These are phyloP conservation scores for Hydroisotoma schaefferi DNA, from an alignment of 2,888 invertebrate genomes.

Conservation along the genomic window DNA sequence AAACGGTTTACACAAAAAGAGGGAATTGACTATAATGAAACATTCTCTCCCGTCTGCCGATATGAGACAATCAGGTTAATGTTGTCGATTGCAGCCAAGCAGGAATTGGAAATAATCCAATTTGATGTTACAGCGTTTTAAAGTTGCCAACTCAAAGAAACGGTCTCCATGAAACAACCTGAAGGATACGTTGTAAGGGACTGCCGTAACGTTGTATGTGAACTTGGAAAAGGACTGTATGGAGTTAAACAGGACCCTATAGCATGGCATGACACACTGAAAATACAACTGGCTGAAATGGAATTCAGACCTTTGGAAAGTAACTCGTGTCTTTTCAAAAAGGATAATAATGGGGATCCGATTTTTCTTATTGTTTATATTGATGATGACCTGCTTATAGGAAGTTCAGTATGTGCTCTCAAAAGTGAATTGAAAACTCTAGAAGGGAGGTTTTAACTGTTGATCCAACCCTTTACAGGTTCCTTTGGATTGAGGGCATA, in stretches of 20 bases:
- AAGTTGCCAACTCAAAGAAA: too few species aligned
- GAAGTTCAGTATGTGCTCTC: background rate
- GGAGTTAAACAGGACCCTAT: conserved; percentile 46
- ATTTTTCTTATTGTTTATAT: conserved; percentile 38
- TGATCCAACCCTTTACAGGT: background rate
- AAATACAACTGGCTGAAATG: conserved; percentile 8
- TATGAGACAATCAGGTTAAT: conserved; percentile 18
- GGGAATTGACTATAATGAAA: conserved; percentile 25
- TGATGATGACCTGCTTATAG: conserved; percentile 35
- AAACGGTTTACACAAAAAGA: conserved; percentile 17
- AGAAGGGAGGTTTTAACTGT: conserved; percentile 13
- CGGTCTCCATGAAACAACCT: conserved; percentile 17
- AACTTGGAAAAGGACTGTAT: conserved; percentile 38
- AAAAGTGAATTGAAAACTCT: conserved; percentile 1
- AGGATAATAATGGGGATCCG: background rate
- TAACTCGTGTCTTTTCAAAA: conserved; percentile 29
- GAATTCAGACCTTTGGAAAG: conserved; percentile 16
- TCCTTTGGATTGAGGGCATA: conserved; percentile 21
- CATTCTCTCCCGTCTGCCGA: conserved; percentile 19
- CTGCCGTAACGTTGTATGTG: too few species aligned
- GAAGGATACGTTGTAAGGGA: background rate
- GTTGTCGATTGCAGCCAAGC: conserved; percentile 13
- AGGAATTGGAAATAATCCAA: background rate
- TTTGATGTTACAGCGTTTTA: conserved; percentile 29
- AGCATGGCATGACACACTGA: conserved; percentile 38